A percentile compares a stretch with the other conserved stretches of the same genome.
phyloP scores from a whole-genome alignment of 2,113 vertebrate genomes.

The Isurus oxyrinchus region DNA sequence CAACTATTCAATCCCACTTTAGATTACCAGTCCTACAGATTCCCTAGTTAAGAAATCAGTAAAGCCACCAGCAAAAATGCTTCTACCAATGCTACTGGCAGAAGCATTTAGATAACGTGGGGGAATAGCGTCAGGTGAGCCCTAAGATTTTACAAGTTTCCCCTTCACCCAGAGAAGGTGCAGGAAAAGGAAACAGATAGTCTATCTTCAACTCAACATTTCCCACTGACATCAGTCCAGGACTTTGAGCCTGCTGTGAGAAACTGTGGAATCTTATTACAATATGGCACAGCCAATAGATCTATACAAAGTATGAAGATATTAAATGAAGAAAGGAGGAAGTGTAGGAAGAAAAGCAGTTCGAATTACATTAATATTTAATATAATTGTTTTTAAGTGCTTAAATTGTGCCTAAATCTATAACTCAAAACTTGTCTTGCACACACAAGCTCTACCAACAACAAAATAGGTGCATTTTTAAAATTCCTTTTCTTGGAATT shows the following conservation, averaged over 20 bases:
- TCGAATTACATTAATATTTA: background rate
- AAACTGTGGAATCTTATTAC: background rate
- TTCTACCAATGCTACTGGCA: background rate
- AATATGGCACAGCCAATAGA: background rate
- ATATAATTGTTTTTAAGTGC: background rate
- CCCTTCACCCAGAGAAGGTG: background rate
- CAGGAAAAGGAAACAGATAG: background rate
- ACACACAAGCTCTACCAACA: background rate
- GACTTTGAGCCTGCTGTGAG: background rate
- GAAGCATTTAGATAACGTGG: background rate
- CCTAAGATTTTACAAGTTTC: background rate
- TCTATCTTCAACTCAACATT: background rate
- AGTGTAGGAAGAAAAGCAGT: background rate
- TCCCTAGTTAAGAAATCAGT: background rate
- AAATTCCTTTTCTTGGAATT: background rate
- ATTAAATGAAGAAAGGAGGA: background rate
- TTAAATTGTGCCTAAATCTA: conserved; percentile 1
- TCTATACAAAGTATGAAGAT: background rate
- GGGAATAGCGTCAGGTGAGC: background rate
- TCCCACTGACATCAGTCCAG: background rate
- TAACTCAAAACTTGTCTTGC: background rate
- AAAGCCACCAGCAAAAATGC: background rate
- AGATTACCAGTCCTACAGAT: background rate
- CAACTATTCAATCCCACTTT: background rate
- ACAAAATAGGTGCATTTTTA: background rate